Evolutionary conservation across 2,113 vertebrate genomes (phyloP), one percentile per base, ranked within the genome.

Genomic region (Psilopogon haemacephalus): DNA sequence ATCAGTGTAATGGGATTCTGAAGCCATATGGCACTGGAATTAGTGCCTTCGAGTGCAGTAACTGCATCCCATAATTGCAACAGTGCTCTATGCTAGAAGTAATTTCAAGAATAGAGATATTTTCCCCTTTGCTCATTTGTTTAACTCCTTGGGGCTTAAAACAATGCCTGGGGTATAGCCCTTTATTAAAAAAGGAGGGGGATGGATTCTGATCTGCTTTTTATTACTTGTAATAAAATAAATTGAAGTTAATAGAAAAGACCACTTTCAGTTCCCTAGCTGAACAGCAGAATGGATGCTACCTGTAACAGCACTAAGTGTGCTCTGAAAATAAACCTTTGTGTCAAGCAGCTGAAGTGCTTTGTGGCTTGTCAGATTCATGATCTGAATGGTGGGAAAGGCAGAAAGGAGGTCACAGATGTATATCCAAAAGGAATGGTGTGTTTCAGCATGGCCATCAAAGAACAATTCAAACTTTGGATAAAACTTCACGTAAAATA

Each of bases 1-100:
- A 92, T 93, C 85, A 88, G 17, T 77, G 91, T 97, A 97, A 97
- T 96, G 75, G 92, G 94, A 97, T 97, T 97, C 95, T 81, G 91
- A 79, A 95, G 69, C 92, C 92, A 89, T 97, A 96, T 97, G 96
- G 95, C 83, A 28, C 86, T 86, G 92, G 93, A 81, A 86, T 94
- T 96, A 95, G 82, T 75, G 79, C 44, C 69, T 94, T 78, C 72
- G 48, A 72, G 89, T 78, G 82, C 87, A 78, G 69, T 23, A 73
- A 21, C 72, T 56, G 52, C 42, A 5, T 44, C 26, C 38, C 67
- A 60, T 37, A 73, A 37, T 55, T 86, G 30, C 54, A 92, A 11
- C 38, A 40, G 27, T 71, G 38, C 64, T 89, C 28, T 46, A 12
- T 1, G 1, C 52, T 79, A 38, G 9, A n/a, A 59, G 55, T 68